Evolutionary conservation across 2,113 vertebrate species (phyloP), one percentile per base, ranked within the genome.

Genomic region (Puma concolor): DNA sequence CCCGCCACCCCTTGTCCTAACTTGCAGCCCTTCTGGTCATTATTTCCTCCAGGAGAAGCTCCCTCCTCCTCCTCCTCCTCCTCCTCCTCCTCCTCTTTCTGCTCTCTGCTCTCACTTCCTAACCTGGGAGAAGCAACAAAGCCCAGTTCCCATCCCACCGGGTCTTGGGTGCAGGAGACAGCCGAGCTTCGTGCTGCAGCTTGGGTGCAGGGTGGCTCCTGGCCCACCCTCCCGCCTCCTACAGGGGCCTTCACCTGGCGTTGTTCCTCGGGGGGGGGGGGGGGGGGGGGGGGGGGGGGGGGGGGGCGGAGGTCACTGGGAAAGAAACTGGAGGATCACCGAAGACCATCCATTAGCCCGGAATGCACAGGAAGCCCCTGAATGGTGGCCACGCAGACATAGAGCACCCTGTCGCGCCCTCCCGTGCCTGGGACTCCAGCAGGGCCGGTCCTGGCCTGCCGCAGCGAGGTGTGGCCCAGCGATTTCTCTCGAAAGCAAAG

Each of bases 101-200:
- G 60, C 67, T 60, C 66, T 85, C 88, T 66, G 4, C 72, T 97
- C 38, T 88, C 54, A 80, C 97, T 98, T 97, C 27, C 92, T 97
- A 94, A 91, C 29, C 82, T 92, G 94, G 94, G 36, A 96, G 83
- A 95, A 50, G 0, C 0, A 67, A 94, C 64, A 96, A 97, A 97
- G 95, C 83, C 92, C 57, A 95, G 11, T 95, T 96, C 69, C 74
- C 0, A 4, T 92, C 86, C 93, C 96, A 90, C 91, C 74, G 89
- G 96, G 92, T 84, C 92, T 72, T 0, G 81, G 93, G 94, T 0
- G 84, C 77, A 84, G 60, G 60, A 84, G 57, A 48, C n/a, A 64
- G 80, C 86, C 60, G 0, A 2, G 86, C 89, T 93, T 97, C 48
- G 60, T 97, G 76, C 57, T 48, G 4, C 76, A 96, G 92, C 79